phyloP scores from a whole-genome alignment of 2,797 vertebrate species.

The Anniella stebbinsi region DNA sequence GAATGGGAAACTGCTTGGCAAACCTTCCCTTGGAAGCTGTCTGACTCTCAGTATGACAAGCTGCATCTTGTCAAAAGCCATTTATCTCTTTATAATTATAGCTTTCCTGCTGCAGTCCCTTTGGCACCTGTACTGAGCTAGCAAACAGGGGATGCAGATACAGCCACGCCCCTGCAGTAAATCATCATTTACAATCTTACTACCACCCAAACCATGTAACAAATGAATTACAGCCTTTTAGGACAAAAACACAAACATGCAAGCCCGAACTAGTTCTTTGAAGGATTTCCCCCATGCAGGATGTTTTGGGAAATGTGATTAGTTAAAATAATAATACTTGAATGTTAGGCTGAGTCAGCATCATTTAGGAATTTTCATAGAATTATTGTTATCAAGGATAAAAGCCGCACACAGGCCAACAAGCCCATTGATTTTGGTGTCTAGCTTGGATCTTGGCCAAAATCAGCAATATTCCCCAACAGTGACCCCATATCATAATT shows the following conservation, averaged over 20 bases:
- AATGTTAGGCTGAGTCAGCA: not conserved
- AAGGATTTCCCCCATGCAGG: not conserved
- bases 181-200: not conserved
- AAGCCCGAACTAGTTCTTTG: not conserved
- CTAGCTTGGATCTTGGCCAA: not conserved
- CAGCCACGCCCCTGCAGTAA: not conserved
- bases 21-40: not conserved
- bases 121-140: not conserved
- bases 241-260: not conserved
- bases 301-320: not conserved
- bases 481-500: too few relatives aligned
- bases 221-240: not conserved
- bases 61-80: constrained; percentile 20
- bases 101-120: not conserved
- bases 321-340: not conserved
- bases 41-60: constrained; percentile 21
- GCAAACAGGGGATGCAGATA: not conserved
- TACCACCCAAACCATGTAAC: not conserved
- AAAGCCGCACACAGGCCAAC: not conserved
- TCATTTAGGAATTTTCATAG: not conserved
- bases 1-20: not conserved
- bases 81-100: not conserved
- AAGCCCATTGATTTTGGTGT: not conserved
- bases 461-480: too few relatives aligned
- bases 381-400: not conserved